Percentiles rank a stretch among this genome's conserved stretches.
Evolutionary conservation across 2,888 invertebrate species (phyloP).

Genomic region (Unio pictorum): DNA sequence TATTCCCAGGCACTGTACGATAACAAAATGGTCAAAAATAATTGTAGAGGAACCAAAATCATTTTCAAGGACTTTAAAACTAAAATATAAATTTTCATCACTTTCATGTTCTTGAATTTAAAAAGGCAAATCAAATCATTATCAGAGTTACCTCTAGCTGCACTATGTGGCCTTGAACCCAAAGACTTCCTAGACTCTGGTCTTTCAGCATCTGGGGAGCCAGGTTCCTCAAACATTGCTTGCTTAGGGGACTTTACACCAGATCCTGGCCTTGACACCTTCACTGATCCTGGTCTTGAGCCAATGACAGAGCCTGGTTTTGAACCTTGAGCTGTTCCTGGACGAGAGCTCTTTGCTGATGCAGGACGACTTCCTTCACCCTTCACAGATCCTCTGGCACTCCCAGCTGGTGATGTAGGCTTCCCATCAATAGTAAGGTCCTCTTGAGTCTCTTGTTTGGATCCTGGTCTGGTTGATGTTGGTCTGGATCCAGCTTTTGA

Average conservation of each 20-base stretch:
- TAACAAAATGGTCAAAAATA: too few species aligned
- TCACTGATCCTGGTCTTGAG: conserved; percentile 39
- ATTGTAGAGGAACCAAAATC: too few species aligned
- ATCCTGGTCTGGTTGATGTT: conserved; percentile 3
- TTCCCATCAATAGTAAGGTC: too few species aligned
- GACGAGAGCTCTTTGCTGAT: conserved; percentile 6
- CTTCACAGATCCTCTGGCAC: conserved; percentile 22
- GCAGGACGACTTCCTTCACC: conserved; percentile 6
- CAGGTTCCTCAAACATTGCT: conserved; percentile 12
- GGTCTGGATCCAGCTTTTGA: conserved; percentile 8
- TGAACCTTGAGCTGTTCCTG: conserved; percentile 36
- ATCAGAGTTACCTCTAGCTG: conserved; percentile 3
- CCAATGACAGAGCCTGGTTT: conserved; percentile 30
- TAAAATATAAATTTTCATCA: too few species aligned
- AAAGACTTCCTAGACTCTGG: conserved; percentile 2
- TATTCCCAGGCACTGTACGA: too few species aligned
- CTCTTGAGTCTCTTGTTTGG: neutral
- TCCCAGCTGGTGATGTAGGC: conserved; percentile 21
- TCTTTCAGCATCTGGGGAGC: conserved; percentile 9
- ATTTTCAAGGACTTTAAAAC: too few species aligned
- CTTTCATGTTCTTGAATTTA: too few species aligned
- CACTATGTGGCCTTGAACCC: conserved; percentile 33
- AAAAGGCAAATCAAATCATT: too few species aligned
- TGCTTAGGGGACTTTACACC: conserved; percentile 14
- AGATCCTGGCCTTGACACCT: conserved; percentile 32